Evolutionary conservation across 1,140 invertebrate genomes (phyloP), one percentile per base, ranked within the genome.

Genomic region (Muscidifurax raptorellus): DNA sequence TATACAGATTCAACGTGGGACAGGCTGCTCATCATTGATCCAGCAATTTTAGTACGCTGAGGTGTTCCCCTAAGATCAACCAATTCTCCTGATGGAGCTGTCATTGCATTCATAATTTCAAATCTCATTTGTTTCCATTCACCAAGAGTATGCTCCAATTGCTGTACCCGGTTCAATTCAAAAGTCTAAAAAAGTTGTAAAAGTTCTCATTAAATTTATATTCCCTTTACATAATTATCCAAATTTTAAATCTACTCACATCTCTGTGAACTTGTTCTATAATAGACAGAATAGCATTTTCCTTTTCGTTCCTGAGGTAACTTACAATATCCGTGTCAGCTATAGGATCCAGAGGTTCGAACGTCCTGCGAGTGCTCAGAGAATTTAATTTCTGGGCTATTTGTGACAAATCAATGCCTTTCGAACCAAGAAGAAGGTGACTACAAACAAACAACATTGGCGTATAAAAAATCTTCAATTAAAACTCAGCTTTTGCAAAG

Each of bases 121-220:
- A 96, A 95, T 92, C 98, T 97, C 89, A 98, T 96, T 91, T 96
- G 95, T 86, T 98, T 97, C 98, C 98, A 99, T 91, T 98, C 97
- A 78, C 95, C 95, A 32, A 96, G 92, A 91, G 97, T 95, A 90
- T 96, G 95, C 86, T 97, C 96, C 95, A 97, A 96, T 91, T 97
- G 96, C 87, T 96, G 95, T 64, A 91, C 87, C 84, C 92, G 90
- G 44, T 92, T 92, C 25, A 92, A 87, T 90, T 95, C 94, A 82
- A 95, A 94, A 69, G 95, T 96, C 96, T 96, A 88, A 59, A 71
- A 67, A n/a, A 76, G n/a, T n/a, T 44, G 69, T 69, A 71, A 3
- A 30, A 74, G 81, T 44, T 59, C 12, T 64, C 59, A 36, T 18
- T 59, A 32, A 7, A 59, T 64, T 13, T 2, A 13, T 28, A 80